Percentiles rank a stretch among this genome's conserved stretches.
These are phyloP conservation scores for Pipra filicauda DNA, from an alignment of 2,113 vertebrate genomes.

Conservation along the genomic window DNA sequence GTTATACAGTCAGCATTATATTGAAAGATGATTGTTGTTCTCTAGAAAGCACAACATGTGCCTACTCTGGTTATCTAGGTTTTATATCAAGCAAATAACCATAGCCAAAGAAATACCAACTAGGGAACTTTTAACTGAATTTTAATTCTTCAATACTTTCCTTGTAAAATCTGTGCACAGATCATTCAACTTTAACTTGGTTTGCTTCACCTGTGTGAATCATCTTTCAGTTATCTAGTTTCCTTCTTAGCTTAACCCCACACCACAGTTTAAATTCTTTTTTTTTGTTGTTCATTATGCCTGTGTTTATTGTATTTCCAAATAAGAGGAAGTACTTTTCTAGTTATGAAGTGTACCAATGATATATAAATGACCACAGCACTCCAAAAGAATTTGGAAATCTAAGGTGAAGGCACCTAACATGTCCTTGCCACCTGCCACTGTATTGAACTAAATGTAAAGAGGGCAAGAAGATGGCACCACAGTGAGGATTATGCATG, in stretches of 20 bases:
- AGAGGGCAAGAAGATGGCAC: background rate
- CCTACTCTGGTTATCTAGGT: background rate
- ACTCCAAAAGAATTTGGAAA: background rate
- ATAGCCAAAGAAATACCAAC: background rate
- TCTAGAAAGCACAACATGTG: background rate
- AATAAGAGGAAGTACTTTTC: background rate
- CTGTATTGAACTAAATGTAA: background rate
- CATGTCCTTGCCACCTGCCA: background rate
- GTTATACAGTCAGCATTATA: background rate
- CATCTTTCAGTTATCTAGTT: constrained; percentile 40
- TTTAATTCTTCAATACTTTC: background rate
- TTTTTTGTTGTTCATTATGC: background rate
- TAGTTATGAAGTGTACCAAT: background rate
- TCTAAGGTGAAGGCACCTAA: background rate
- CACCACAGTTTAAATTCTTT: background rate
- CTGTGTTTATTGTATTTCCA: background rate
- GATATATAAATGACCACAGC: background rate
- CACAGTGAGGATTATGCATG: background rate
- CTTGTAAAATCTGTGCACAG: background rate
- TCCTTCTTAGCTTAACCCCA: background rate
- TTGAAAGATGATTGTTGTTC: background rate
- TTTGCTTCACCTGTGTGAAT: background rate
- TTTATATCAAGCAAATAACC: background rate
- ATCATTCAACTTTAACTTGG: constrained; percentile 36
- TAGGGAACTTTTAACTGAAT: background rate